These are phyloP conservation scores for Drosophila jambulina DNA, from an alignment of 1,140 invertebrate species.

Conservation along the genomic window DNA sequence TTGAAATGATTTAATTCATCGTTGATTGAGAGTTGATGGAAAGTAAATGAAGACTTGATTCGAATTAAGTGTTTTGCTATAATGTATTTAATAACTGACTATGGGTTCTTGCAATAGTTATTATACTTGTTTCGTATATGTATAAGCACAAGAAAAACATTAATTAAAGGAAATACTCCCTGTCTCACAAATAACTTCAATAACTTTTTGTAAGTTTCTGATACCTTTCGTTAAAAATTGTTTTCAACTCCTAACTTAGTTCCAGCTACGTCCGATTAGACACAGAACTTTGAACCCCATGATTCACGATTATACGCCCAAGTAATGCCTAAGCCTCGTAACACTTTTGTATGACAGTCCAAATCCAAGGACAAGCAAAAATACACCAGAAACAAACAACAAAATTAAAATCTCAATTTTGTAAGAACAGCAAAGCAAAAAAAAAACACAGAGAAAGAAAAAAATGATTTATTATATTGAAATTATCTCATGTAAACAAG, in stretches of 20 bases:
- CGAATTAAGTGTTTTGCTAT: too few relatives aligned
- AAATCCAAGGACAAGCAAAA: conserved; percentile 66
- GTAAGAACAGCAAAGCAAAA: conserved; percentile 44
- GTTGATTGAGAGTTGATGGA: conserved; percentile 37
- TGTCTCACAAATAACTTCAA: too few relatives aligned
- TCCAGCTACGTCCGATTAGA: too few relatives aligned
- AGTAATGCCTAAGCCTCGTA: conserved; percentile 51
- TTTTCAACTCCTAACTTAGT: too few relatives aligned
- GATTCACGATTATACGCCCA: conserved; percentile 14
- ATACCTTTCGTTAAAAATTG: not conserved
- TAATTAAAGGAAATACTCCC: too few relatives aligned
- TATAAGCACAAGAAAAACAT: too few relatives aligned
- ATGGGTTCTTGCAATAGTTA: too few relatives aligned
- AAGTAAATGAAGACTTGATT: not conserved
- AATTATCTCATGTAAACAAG: conserved; percentile 85
- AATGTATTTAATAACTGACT: too few relatives aligned
- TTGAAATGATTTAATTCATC: conserved; percentile 31
- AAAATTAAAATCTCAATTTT: conserved; percentile 44
- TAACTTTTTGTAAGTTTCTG: too few relatives aligned
- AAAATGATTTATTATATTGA: conserved; percentile 83
- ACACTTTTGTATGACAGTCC: conserved; percentile 61
- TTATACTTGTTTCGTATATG: too few relatives aligned
- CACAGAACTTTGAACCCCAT: conserved; percentile 16
- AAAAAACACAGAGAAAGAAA: conserved; percentile 29
- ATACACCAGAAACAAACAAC: conserved; percentile 23